Conservation (phyloP, 2,113 vertebrate species). For the Sander vitreus region DNA sequence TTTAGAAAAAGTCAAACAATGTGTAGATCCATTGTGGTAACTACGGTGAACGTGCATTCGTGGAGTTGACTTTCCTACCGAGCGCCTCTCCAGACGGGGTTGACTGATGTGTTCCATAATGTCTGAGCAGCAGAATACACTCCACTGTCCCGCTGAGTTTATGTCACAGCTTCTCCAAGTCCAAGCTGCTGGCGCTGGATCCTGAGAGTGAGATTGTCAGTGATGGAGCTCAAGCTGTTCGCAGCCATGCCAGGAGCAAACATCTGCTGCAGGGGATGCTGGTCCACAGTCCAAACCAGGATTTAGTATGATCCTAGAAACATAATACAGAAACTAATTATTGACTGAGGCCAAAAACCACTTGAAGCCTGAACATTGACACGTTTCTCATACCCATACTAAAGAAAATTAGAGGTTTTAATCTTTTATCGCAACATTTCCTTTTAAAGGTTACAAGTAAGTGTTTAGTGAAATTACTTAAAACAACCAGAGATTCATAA, state of each 20-base stretch:
- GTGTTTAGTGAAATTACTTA: background rate
- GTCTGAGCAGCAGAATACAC: slow-evolving; percentile 35
- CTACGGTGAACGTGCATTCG: slow-evolving; percentile 5
- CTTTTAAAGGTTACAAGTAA: slow-evolving; percentile 8
- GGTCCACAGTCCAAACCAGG: slow-evolving; percentile 59
- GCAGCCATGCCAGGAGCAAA: slow-evolving; percentile 62
- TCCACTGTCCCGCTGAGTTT: slow-evolving; percentile 47
- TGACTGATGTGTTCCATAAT: slow-evolving; percentile 62
- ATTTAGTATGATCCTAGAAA: slow-evolving; percentile 73
- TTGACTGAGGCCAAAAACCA: slow-evolving; percentile 44
- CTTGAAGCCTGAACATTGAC: slow-evolving; percentile 40
- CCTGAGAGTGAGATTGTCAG: slow-evolving; percentile 45
- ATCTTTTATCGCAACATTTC: slow-evolving; percentile 15
- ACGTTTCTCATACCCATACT: slow-evolving; percentile 25
- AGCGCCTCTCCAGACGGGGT: slow-evolving; percentile 35
- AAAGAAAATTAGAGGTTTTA: slow-evolving; percentile 21
- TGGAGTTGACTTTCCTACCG: slow-evolving; percentile 31
- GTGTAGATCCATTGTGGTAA: slow-evolving; percentile 42
- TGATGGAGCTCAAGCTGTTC: slow-evolving; percentile 56
- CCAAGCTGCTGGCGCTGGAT: slow-evolving; percentile 47
- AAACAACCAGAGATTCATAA: slow-evolving; percentile 10
- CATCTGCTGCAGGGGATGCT: slow-evolving; percentile 67
- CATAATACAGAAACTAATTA: slow-evolving; percentile 75
- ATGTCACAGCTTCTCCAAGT: slow-evolving; percentile 51
- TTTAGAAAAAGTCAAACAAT: slow-evolving; percentile 56